A percentile compares a stretch with the other conserved stretches of the same genome.
These are phyloP conservation scores for Pyrocoelia pectoralis DNA, from an alignment of 2,888 invertebrate species.

Conservation along the genomic window DNA sequence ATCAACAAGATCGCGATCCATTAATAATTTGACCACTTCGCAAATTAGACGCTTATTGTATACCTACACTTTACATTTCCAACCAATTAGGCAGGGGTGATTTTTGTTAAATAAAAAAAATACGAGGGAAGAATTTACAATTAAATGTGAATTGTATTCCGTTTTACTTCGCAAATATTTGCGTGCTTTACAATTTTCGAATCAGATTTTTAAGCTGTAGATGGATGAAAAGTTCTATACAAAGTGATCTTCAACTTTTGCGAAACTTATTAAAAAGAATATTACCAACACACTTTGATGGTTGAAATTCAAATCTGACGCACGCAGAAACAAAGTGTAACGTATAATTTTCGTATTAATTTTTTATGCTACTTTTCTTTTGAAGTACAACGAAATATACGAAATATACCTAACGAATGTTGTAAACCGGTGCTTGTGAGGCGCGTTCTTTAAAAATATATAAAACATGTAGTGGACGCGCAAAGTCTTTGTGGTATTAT, in stretches of 20 bases:
- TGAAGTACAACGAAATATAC: constrained; percentile 23
- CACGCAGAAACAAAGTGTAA: constrained; percentile 65
- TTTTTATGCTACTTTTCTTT: constrained; percentile 17
- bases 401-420: constrained; percentile 16
- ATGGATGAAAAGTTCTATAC: neutral
- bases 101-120: no score
- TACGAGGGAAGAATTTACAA: no score
- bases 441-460: no score
- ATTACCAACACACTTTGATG: constrained; percentile 29
- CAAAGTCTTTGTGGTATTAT: constrained; percentile 23
- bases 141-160: neutral
- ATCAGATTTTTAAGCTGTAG: neutral
- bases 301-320: constrained; percentile 54
- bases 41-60: constrained; percentile 30
- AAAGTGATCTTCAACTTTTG: neutral
- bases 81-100: neutral
- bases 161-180: neutral
- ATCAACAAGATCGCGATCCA: constrained; percentile 30
- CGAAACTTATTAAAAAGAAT: constrained; percentile 30
- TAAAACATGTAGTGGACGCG: constrained; percentile 20
- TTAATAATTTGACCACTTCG: constrained; percentile 33
- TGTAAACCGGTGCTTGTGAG: constrained; percentile 13
- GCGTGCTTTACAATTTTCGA: neutral
- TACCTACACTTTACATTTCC: neutral
- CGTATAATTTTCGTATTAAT: constrained; percentile 67